Evolutionary conservation across 2,113 vertebrate genomes (phyloP).

Genomic region (Lagenorhynchus albirostris): DNA sequence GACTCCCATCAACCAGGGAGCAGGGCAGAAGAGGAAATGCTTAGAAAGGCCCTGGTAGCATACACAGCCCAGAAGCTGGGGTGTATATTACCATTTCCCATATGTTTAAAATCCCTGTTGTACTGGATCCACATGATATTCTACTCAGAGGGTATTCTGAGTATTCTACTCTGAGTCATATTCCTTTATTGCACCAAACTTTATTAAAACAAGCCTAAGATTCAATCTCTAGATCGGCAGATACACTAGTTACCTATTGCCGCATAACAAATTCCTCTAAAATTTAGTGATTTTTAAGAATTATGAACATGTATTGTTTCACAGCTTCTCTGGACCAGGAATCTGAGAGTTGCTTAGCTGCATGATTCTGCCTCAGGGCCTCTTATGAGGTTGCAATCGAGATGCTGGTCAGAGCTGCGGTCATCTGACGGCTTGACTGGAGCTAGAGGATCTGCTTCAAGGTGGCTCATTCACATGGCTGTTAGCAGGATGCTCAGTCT

Average conservation of each 20-base stretch:
- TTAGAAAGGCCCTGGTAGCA: not conserved
- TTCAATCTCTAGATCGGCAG: not conserved
- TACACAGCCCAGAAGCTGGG: accelerated
- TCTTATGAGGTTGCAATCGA: not conserved
- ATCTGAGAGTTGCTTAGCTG: not conserved
- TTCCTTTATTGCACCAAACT: not conserved
- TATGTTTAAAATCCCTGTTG: not conserved
- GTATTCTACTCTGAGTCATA: not conserved
- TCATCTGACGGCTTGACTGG: not conserved
- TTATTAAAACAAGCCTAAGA: not conserved
- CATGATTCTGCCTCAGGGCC: not conserved
- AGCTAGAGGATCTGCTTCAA: not conserved
- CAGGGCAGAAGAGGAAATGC: not conserved
- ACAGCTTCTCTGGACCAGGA: not conserved
- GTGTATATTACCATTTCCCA: too few species aligned
- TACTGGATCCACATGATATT: not conserved
- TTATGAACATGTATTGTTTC: not conserved
- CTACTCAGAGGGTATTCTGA: not conserved
- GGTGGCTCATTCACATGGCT: not conserved
- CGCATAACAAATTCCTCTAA: not conserved
- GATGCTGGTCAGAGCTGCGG: not conserved
- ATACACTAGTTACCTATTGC: not conserved
- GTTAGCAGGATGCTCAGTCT: not conserved
- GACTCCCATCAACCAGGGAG: not conserved
- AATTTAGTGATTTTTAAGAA: not conserved